Conservation (phyloP, 2,797 vertebrate species). For the Eleutherodactylus coqui region DNA sequence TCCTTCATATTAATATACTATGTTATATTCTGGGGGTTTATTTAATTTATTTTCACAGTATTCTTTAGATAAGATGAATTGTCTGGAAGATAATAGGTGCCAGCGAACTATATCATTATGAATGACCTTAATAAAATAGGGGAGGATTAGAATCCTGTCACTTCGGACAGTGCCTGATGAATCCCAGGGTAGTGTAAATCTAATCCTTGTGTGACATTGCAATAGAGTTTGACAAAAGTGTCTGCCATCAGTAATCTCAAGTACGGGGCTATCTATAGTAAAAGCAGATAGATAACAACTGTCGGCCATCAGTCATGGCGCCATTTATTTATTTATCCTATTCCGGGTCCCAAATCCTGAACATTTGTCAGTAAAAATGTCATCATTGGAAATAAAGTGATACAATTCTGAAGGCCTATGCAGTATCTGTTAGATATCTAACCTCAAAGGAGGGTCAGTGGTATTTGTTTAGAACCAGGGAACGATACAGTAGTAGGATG, state of each 20-base stretch:
- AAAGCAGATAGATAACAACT: conserved; percentile 31
- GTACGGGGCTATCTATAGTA: conserved; percentile 24
- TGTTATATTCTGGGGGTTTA: conserved; percentile 22
- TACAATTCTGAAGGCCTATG: background rate
- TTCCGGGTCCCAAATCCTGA: background rate
- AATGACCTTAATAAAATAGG: conserved; percentile 56
- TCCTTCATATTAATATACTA: conserved; percentile 20
- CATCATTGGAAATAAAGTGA: conserved; percentile 10
- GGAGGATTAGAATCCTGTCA: conserved; percentile 50
- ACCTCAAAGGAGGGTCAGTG: too few relatives aligned
- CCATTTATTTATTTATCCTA: conserved; percentile 39
- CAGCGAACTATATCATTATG: conserved; percentile 47
- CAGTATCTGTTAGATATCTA: background rate
- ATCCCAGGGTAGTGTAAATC: conserved; percentile 37
- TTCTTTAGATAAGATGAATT: conserved; percentile 36
- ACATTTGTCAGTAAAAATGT: conserved; percentile 38
- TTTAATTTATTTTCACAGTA: conserved; percentile 42
- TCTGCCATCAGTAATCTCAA: conserved; percentile 50
- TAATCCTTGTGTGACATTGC: conserved; percentile 27
- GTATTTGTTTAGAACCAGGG: background rate
- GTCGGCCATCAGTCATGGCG: conserved; percentile 5
- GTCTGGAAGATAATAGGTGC: conserved; percentile 40
- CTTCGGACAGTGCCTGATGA: conserved; percentile 16
- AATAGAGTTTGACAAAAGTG: conserved; percentile 40
- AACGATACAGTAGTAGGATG: conserved; percentile 10